Conservation (phyloP, 2,888 invertebrate species). For the Pollenia labialis region DNA sequence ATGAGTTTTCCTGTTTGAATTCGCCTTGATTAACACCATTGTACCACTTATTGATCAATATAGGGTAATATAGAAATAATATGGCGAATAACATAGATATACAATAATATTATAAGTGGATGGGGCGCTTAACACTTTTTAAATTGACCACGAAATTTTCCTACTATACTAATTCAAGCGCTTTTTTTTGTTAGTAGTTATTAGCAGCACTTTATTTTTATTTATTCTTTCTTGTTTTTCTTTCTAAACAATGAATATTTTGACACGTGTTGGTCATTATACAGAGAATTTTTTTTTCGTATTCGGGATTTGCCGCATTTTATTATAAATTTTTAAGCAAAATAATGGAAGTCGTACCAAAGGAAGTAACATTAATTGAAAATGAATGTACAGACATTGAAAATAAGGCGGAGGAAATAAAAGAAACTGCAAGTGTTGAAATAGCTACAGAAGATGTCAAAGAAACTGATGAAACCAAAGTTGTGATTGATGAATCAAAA, state of each 20-base stretch:
- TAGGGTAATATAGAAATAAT: too few relatives aligned
- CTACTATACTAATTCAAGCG: too few relatives aligned
- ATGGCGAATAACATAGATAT: too few relatives aligned
- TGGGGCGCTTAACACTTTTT: too few relatives aligned
- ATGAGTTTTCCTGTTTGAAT: too few relatives aligned
- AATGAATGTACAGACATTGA: neutral
- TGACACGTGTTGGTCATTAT: constrained; percentile 37
- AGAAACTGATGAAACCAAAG: constrained; percentile 10
- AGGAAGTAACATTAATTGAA: neutral
- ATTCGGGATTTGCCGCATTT: neutral
- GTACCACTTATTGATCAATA: too few relatives aligned
- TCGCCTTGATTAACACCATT: too few relatives aligned
- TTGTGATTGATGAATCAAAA: neutral
- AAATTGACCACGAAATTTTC: too few relatives aligned
- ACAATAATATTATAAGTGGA: too few relatives aligned
- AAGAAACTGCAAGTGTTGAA: neutral
- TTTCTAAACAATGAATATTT: constrained; percentile 50
- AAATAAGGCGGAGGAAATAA: neutral
- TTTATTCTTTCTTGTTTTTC: neutral
- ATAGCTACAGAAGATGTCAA: neutral
- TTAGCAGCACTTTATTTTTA: neutral
- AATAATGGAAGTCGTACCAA: constrained; percentile 22
- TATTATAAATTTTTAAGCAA: neutral
- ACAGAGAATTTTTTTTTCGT: neutral
- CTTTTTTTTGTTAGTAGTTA: too few relatives aligned